Evolutionary conservation across 37 sponge, comb jelly and placozoan species (phyloP), one percentile per base, ranked within the genome.

Genomic region (Chondrosia reniformis): DNA sequence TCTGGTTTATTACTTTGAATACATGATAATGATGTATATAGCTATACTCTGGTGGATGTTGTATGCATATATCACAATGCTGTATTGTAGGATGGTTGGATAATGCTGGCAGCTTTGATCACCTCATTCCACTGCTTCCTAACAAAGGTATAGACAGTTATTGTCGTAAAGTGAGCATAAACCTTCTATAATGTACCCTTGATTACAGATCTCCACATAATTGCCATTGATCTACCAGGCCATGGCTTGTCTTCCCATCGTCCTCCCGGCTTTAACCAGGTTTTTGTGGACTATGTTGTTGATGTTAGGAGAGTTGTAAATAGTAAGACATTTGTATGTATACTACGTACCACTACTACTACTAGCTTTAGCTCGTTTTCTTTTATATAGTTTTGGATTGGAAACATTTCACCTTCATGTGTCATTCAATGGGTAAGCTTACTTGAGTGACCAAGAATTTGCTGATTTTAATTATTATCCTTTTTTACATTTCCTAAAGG

Each of bases 371-470:
- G 40, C 9, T 74, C 19, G 15, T 33, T 66, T 19, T 76, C 15
- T 49, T 43, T n/a, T n/a, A n/a, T n/a, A n/a, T 37, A 90, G 86
- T 66, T n/a, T 71, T 90, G 62, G 77, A 80, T 24, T 91, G 87
- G 91, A 46, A 91, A 2, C 83, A 67, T 30, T 91, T 83, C 55
- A 33, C 67, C 7, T 45, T 91, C n/a, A 74, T 91, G 19, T 74
- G 73, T n/a, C 91, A 91, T 43, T 91, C 87, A 55, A 80, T 91
- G 81, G 87, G 91, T 86, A 69, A 84, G 84, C n/a, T n/a, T n/a
- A n/a, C n/a, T n/a, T 13, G 40, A 33, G 31, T 61, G 8, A 61
- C 12, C 8, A 8, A 13, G 32, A 61, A n/a, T n/a, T n/a, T n/a
- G n/a, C n/a, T n/a, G n/a, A n/a, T n/a, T n/a, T n/a, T n/a, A n/a